Evolutionary conservation across 2,888 invertebrate species (phyloP).

Genomic region (Lucinisca nassula): DNA sequence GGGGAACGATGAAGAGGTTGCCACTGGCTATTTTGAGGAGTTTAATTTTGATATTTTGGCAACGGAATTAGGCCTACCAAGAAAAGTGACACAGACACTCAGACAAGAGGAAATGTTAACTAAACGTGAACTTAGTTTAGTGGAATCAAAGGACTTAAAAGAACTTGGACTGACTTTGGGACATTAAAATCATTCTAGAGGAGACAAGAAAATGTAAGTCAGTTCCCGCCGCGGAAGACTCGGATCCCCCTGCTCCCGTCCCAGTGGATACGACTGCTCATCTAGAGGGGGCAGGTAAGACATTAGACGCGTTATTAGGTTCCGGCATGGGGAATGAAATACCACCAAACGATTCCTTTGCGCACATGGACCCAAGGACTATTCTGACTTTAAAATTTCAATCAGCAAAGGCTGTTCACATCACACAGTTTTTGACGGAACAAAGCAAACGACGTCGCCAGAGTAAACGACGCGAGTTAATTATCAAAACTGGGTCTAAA

Average conservation of each 20-base stretch:
- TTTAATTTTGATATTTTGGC: constrained; percentile 33
- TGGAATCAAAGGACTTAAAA: constrained; percentile 18
- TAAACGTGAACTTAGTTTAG: neutral
- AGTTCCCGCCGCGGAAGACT: neutral
- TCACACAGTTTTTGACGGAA: constrained; percentile 29
- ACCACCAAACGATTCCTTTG: no score
- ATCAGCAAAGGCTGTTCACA: constrained; percentile 28
- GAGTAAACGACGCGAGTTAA: no score
- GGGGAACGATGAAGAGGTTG: neutral
- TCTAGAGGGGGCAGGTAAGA: neutral
- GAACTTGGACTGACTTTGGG: constrained; percentile 27
- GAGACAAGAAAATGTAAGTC: constrained; percentile 3
- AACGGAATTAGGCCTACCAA: neutral
- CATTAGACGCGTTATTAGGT: neutral
- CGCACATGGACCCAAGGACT: constrained; percentile 29
- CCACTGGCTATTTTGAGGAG: neutral
- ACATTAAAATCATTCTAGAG: neutral
- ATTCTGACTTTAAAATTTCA: constrained; percentile 26
- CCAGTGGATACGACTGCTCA: neutral
- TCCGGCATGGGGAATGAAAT: no score
- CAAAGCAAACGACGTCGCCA: constrained; percentile 34
- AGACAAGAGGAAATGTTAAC: constrained; percentile 28
- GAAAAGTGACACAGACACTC: constrained; percentile 15
- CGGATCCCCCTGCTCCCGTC: neutral
- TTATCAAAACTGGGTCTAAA: neutral